These are phyloP conservation scores for Erythrolamprus reginae DNA, from an alignment of 2,113 vertebrate species.

Conservation along the genomic window DNA sequence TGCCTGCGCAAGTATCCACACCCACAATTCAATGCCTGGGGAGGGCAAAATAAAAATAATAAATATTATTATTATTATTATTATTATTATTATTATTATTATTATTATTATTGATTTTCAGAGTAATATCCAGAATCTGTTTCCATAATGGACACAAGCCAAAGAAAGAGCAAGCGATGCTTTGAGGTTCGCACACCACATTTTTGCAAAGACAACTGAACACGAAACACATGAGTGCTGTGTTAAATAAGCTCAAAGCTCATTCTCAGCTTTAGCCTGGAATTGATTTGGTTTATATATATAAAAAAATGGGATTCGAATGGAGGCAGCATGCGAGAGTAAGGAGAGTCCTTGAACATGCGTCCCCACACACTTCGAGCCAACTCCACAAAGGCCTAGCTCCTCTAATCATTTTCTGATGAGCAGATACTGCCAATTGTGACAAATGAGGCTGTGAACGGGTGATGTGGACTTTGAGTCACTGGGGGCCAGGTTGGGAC, in stretches of 20 bases:
- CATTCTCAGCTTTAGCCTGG: conserved; percentile 56
- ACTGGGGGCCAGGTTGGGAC: neutral
- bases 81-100: neutral
- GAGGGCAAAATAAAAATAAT: too few relatives aligned
- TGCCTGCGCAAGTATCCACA: too few relatives aligned
- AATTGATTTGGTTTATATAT: conserved; percentile 52
- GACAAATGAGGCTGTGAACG: neutral
- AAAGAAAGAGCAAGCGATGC: neutral
- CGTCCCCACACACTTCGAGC: conserved; percentile 33
- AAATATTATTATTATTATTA: too few relatives aligned
- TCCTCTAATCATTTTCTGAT: neutral
- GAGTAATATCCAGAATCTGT: neutral
- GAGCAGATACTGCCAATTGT: neutral
- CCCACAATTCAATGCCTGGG: too few relatives aligned
- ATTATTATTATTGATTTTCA: neutral
- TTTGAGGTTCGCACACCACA: conserved; percentile 43
- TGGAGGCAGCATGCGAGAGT: conserved; percentile 33
- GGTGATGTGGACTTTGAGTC: neutral
- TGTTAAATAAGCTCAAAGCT: conserved; percentile 37
- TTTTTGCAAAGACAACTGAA: conserved; percentile 51
- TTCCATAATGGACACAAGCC: neutral
- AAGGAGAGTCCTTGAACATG: conserved; percentile 47
- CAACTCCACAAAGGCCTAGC: conserved; percentile 14
- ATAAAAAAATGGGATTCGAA: conserved; percentile 28
- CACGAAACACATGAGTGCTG: conserved; percentile 34